Conservation (phyloP, 2,888 invertebrate species). For the Gari tellinella region DNA sequence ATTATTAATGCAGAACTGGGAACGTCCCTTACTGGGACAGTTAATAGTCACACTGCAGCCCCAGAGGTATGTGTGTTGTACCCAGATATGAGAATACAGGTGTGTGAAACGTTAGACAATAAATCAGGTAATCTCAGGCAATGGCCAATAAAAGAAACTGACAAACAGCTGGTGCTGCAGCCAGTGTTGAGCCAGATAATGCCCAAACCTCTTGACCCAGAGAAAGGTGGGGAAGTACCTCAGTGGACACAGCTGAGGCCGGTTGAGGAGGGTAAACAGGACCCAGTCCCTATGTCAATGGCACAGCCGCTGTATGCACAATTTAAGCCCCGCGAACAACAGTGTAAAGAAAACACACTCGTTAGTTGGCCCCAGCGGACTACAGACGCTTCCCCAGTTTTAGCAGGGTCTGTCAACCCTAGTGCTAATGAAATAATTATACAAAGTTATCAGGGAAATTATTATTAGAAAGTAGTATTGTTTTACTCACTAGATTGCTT, state of each 20-base stretch:
- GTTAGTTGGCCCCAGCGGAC: no score
- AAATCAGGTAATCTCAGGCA: not conserved
- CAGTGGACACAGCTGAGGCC: not conserved
- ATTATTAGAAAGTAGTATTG: no score
- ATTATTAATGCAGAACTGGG: not conserved
- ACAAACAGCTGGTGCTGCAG: not conserved
- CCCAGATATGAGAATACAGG: not conserved
- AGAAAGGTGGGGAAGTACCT: not conserved
- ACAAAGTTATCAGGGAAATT: no score
- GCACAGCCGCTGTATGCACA: slow-evolving; percentile 36
- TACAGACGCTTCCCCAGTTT: no score
- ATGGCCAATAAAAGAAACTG: slow-evolving; percentile 1
- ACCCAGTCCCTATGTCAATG: not conserved
- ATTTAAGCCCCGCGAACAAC: slow-evolving; percentile 26
- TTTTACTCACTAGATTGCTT: no score
- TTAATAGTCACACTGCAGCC: not conserved
- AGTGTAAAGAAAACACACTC: not conserved
- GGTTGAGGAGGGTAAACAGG: not conserved
- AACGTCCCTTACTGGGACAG: not conserved
- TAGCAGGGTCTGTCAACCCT: no score
- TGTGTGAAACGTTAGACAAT: not conserved
- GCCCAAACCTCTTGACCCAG: not conserved
- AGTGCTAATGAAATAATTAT: no score
- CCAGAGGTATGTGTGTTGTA: not conserved
- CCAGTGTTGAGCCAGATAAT: not conserved